Conservation (phyloP, 2,113 vertebrate species). For the Sander lucioperca region DNA sequence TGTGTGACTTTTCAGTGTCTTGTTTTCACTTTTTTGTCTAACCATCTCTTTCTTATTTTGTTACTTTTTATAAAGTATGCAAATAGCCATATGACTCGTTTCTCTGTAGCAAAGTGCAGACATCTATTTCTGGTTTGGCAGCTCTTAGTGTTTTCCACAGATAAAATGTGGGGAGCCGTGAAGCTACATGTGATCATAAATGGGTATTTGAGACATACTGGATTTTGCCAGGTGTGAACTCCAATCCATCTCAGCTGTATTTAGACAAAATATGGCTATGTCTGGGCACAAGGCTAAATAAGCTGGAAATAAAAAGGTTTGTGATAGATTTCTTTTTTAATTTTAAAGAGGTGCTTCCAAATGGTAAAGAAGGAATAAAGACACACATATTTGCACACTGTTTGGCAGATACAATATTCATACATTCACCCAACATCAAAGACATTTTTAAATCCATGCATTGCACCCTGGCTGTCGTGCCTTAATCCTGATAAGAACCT, state of each 20-base stretch:
- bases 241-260: background rate
- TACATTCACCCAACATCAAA: constrained; percentile 65
- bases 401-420: constrained; percentile 11
- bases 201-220: constrained; percentile 9
- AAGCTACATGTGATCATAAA: constrained; percentile 10
- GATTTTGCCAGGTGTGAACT: background rate
- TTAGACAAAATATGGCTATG: background rate
- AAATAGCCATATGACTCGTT: constrained; percentile 3
- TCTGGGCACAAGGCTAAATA: background rate
- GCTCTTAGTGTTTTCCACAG: constrained; percentile 14
- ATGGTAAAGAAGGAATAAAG: constrained; percentile 11
- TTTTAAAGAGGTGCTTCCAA: background rate
- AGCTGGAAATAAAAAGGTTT: background rate
- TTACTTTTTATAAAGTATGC: constrained; percentile 18
- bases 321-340: background rate
- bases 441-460: constrained; percentile 57
- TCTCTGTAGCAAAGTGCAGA: background rate
- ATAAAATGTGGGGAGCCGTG: background rate
- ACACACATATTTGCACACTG: constrained; percentile 13
- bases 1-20: constrained; percentile 5
- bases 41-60: background rate
- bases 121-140: constrained; percentile 9
- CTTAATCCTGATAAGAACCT: constrained; percentile 72
- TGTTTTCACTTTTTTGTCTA: background rate
- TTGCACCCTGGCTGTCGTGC: constrained; percentile 34